Evolutionary conservation across 2,888 invertebrate genomes (phyloP).

Genomic region (Zelleria hepariella): DNA sequence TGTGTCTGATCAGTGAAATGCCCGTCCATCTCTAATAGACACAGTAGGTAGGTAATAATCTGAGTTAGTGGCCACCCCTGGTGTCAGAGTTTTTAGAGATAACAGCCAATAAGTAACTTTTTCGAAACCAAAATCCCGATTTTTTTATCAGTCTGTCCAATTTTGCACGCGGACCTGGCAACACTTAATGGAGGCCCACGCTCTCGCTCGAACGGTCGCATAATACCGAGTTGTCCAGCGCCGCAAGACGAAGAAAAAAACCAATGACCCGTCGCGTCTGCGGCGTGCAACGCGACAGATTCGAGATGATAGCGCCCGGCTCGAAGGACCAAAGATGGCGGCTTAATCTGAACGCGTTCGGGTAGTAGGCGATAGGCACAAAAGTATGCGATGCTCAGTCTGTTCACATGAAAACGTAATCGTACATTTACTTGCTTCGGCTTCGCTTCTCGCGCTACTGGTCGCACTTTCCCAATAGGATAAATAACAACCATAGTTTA

Average conservation of each 20-base stretch:
- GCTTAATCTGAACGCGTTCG: conserved; percentile 30
- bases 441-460: not conserved
- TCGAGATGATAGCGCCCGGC: conserved; percentile 19
- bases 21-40: no score
- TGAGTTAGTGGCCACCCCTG: no score
- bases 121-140: no score
- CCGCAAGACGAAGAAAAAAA: conserved; percentile 38
- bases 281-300: conserved; percentile 51
- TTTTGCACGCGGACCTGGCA: no score
- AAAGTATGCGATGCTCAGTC: conserved; percentile 26
- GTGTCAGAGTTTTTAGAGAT: no score
- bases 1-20: no score
- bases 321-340: conserved; percentile 30
- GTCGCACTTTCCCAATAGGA: no score
- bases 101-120: no score
- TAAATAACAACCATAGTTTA: no score
- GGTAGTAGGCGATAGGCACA: conserved; percentile 45
- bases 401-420: conserved; percentile 20
- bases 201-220: conserved; percentile 23
- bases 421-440: not conserved
- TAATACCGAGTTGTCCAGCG: conserved; percentile 34
- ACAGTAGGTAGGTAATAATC: no score
- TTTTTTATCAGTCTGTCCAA: no score
- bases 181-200: conserved; percentile 29
- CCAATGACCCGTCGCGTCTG: conserved; percentile 48